Evolutionary conservation across 2,113 vertebrate species (phyloP).

Genomic region (Dasyurus viverrinus): DNA sequence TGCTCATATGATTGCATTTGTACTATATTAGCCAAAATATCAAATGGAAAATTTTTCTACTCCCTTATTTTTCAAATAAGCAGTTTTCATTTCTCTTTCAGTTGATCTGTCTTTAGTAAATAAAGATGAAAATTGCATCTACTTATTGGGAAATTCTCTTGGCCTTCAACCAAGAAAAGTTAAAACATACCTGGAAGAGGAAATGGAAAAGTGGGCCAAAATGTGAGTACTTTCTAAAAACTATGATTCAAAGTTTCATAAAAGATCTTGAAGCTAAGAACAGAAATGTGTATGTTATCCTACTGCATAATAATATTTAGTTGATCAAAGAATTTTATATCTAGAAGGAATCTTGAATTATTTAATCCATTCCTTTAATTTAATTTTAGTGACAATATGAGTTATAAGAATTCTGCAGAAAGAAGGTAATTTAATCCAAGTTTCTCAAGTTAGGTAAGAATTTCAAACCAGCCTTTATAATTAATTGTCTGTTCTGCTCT

Average conservation of each 20-base stretch:
- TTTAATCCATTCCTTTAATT: not conserved
- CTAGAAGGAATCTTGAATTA: not conserved
- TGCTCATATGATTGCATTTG: conserved; percentile 48
- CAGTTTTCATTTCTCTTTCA: conserved; percentile 72
- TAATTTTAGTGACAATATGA: not conserved
- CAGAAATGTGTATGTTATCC: not conserved
- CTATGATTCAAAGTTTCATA: conserved; percentile 7
- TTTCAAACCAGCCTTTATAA: not conserved
- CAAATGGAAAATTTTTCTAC: conserved; percentile 28
- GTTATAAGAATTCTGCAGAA: not conserved
- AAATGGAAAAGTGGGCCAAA: conserved; percentile 95
- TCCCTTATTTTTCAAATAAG: conserved; percentile 41
- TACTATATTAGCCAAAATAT: conserved; percentile 14
- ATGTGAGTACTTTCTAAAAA: conserved; percentile 83
- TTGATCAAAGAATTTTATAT: not conserved
- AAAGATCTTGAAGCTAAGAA: conserved; percentile 32
- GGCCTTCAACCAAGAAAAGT: conserved; percentile 93
- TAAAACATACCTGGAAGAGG: conserved; percentile 91
- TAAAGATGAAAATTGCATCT: conserved; percentile 87
- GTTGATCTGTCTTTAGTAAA: conserved; percentile 88
- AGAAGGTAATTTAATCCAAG: not conserved
- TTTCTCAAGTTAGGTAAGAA: not conserved
- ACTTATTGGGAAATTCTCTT: conserved; percentile 93
- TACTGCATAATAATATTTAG: not conserved
- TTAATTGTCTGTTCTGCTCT: not conserved